Base-by-base conservation (phyloP, 2,888 invertebrate genomes). In the Nymphalis urticae region DNA sequence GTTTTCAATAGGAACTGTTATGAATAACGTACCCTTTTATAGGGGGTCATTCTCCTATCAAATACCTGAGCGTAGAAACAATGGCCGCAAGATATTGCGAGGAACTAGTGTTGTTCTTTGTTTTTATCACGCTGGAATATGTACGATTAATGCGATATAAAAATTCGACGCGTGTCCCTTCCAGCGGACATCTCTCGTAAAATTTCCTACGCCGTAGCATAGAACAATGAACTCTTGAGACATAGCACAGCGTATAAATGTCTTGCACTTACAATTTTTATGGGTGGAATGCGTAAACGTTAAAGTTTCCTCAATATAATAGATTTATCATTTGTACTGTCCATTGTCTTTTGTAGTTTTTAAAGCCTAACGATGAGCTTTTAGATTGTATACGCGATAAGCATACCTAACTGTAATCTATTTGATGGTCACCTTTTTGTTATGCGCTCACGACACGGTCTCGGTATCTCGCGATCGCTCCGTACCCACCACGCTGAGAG, bases 31-130 rank as follows among this genome's bases (percentile, higher is more conserved):
- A 77, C 80, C 89, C 87, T 83, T 88, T 82, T 84, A 81, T 48
- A 83, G 83, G 85, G 86, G 88, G 89, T 91, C 89, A 89, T 87
- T 92, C 88, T 89, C 87, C 90, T 84, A 77, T 64, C 79, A 76
- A 75, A 80, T 78, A 77, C 78, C 80, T 75, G 72, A 73, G 74
- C 72, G 69, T 73, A 80, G 85, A 84, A 88, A 90, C 92, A 92
- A 92, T 91, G 85, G 83, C 82, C 81, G 74, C 85, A 84, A 87
- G 88, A 50, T 85, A 86, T 84, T 83, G 86, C 81, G 82, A 83
- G 82, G 86, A 86, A 85, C 82, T 81, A 72, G 76, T 75, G 75
- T 75, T 77, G 79, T 80, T 85, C 87, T 91, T 92, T 91, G 89
- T 90, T 86, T 86, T 83, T 76, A 81, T 83, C 75, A 61, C 53